A percentile compares a stretch with the other conserved stretches of the same genome.
phyloP scores from a whole-genome alignment of 2,113 vertebrate species.

The Dissostichus mawsoni region DNA sequence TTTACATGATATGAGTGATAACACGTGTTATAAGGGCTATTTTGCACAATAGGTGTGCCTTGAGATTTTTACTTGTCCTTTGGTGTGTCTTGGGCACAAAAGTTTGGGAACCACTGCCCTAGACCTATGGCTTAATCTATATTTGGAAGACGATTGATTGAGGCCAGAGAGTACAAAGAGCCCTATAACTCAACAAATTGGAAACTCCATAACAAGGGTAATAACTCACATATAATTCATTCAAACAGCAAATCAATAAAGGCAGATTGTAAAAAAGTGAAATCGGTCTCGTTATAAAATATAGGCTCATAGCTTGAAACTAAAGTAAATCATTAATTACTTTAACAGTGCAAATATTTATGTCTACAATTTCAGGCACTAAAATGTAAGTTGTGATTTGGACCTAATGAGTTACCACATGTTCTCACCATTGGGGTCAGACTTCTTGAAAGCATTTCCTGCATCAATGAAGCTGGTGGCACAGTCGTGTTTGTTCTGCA shows the following conservation, averaged over 20 bases:
- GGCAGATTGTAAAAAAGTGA: not conserved
- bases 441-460: constrained; percentile 96
- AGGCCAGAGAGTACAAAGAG: constrained; percentile 4
- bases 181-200: constrained; percentile 2
- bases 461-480: constrained; percentile 98
- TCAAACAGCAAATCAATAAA: not conserved
- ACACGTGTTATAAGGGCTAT: no score
- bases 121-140: not conserved
- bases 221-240: not conserved
- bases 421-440: constrained; percentile 92
- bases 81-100: no score
- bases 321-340: not conserved
- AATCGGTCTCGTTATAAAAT: not conserved
- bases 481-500: constrained; percentile 97
- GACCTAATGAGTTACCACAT: not conserved
- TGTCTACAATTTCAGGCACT: not conserved
- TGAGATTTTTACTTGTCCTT: no score
- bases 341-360: not conserved
- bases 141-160: constrained; percentile 11
- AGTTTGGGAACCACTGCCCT: no score
- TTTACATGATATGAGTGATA: no score
- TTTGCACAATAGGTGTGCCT: no score
- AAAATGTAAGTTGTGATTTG: not conserved
- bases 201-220: constrained; percentile 1
- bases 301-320: not conserved